These are phyloP conservation scores for Pogoniulus pusillus DNA, from an alignment of 2,797 vertebrate genomes.

Conservation along the genomic window DNA sequence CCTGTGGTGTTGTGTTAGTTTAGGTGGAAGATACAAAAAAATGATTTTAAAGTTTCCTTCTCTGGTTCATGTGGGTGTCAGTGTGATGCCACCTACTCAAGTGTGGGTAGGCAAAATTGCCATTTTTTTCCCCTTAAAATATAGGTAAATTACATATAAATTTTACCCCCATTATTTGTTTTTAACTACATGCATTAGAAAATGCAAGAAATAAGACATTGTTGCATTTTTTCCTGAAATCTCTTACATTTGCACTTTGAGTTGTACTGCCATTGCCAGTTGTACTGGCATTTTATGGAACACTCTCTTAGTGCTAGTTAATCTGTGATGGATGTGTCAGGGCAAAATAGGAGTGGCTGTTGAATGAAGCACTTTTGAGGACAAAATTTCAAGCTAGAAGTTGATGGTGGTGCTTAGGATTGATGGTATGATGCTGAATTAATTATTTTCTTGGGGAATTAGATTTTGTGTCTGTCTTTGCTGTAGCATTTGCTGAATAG, in stretches of 20 bases:
- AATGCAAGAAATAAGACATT: background rate
- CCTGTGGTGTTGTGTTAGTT: background rate
- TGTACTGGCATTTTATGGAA: background rate
- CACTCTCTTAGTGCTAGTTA: background rate
- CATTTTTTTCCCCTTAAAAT: too few species aligned
- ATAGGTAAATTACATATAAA: too few species aligned
- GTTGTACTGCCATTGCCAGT: background rate
- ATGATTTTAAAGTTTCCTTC: background rate
- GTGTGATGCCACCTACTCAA: background rate
- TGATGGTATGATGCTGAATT: background rate
- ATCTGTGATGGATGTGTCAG: background rate
- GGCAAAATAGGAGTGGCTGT: background rate
- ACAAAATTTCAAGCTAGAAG: background rate
- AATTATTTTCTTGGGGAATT: background rate
- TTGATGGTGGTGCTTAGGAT: background rate
- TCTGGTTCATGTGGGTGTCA: background rate
- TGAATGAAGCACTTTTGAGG: background rate
- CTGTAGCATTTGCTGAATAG: background rate
- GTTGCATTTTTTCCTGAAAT: background rate
- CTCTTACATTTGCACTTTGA: background rate
- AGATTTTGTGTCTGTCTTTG: background rate
- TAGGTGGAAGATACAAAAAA: background rate
- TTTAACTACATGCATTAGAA: background rate
- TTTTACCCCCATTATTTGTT: too few species aligned
- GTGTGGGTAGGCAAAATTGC: too few species aligned